Evolutionary conservation across 2,113 vertebrate species (phyloP).

Genomic region (Emydocephalus ijimae): DNA sequence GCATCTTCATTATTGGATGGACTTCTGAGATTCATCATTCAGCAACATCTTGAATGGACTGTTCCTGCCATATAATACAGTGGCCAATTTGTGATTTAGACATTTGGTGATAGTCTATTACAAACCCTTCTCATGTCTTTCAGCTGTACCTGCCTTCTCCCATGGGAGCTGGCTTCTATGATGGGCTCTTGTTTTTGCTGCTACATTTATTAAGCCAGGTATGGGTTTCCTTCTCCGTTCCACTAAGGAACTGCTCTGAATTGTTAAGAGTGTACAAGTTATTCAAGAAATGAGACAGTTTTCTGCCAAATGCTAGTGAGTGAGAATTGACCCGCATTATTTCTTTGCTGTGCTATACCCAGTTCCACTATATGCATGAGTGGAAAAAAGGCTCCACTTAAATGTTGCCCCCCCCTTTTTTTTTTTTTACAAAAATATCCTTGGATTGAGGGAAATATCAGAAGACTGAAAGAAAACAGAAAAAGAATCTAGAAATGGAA

Average conservation of each 20-base stretch:
- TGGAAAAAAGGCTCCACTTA: background rate
- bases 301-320: background rate
- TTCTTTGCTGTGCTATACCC: background rate
- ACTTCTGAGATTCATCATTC: background rate
- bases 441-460: background rate
- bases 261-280: background rate
- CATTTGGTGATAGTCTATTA: background rate
- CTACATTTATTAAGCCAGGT: constrained; percentile 70
- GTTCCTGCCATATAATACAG: background rate
- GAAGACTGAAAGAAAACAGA: background rate
- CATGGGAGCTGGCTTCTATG: constrained; percentile 68
- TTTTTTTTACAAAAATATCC: background rate
- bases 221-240: constrained; percentile 5
- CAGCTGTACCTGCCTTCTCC: constrained; percentile 67
- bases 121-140: background rate
- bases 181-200: constrained; percentile 71
- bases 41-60: background rate
- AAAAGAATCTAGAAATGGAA: background rate
- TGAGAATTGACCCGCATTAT: background rate
- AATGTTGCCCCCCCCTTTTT: background rate
- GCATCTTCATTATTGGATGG: background rate
- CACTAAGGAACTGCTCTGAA: background rate
- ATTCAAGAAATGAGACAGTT: background rate
- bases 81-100: background rate
- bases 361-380: background rate